Percentiles rank a stretch among this genome's conserved stretches.
Conservation (phyloP, 2,797 vertebrate genomes). For the Fratercula arctica region DNA sequence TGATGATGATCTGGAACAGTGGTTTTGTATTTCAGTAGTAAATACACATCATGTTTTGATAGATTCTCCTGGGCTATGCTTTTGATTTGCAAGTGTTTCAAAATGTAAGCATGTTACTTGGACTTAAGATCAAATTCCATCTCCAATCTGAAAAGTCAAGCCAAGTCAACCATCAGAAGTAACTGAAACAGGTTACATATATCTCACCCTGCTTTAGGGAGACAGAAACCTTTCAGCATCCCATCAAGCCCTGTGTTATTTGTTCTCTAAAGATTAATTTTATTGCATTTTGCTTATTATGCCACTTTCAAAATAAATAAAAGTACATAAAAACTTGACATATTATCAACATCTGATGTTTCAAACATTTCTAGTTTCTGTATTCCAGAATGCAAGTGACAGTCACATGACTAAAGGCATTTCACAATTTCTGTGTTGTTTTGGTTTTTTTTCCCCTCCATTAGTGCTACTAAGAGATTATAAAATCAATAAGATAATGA, state of each 20-base stretch:
- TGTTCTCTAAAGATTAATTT: background rate
- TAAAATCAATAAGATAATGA: background rate
- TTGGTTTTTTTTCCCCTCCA: fast-evolving
- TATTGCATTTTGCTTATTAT: background rate
- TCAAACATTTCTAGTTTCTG: background rate
- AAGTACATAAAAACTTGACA: background rate
- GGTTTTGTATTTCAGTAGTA: background rate
- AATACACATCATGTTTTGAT: background rate
- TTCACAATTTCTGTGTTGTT: background rate
- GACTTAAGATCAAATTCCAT: background rate
- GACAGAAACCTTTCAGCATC: background rate
- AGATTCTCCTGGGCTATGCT: background rate
- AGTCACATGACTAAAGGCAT: background rate
- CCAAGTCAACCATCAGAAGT: background rate
- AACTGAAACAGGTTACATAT: background rate
- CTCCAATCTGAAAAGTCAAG: background rate
- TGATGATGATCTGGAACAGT: background rate
- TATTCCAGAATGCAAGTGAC: background rate
- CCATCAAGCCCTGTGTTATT: background rate
- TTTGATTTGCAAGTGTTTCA: background rate
- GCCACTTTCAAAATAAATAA: background rate
- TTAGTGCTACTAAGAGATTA: background rate
- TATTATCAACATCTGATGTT: background rate
- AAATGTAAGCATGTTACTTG: background rate
- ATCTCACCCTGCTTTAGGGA: background rate